Percentiles rank a stretch among this genome's conserved stretches.
Conservation (phyloP, 2,888 invertebrate species). For the Drosophila pseudotalamancana region DNA sequence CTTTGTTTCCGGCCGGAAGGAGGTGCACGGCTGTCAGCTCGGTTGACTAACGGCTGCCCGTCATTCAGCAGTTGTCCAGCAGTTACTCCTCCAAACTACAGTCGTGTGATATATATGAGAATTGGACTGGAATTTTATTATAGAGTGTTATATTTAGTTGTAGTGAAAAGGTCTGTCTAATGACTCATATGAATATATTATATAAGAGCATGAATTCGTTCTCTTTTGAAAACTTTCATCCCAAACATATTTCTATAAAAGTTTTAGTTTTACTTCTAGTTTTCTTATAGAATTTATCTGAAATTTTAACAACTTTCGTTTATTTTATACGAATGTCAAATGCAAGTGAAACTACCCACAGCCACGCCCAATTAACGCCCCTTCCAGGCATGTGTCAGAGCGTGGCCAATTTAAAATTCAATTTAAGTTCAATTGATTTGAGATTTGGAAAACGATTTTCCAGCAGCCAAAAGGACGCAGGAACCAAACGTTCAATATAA, state of each 20-base stretch:
- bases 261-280: no score
- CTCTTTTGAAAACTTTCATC: no score
- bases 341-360: constrained; percentile 42
- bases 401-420: constrained; percentile 72
- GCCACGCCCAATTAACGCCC: constrained; percentile 52
- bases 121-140: no score
- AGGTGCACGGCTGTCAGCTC: constrained; percentile 57
- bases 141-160: no score
- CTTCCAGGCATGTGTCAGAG: constrained; percentile 24
- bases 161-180: no score
- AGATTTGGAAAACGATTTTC: constrained; percentile 52
- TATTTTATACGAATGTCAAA: constrained; percentile 44
- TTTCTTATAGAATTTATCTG: no score
- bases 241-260: no score
- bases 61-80: no score
- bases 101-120: no score
- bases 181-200: no score
- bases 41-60: constrained; percentile 14
- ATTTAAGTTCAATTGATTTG: constrained; percentile 75
- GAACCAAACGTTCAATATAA: background rate
- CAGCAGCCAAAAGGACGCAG: constrained; percentile 20
- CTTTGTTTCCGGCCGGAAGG: constrained; percentile 32
- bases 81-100: constrained; percentile 16
- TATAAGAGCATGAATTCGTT: no score
- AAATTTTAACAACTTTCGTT: background rate